Evolutionary conservation across 2,113 vertebrate genomes (phyloP).

Genomic region (Malurus melanocephalus): DNA sequence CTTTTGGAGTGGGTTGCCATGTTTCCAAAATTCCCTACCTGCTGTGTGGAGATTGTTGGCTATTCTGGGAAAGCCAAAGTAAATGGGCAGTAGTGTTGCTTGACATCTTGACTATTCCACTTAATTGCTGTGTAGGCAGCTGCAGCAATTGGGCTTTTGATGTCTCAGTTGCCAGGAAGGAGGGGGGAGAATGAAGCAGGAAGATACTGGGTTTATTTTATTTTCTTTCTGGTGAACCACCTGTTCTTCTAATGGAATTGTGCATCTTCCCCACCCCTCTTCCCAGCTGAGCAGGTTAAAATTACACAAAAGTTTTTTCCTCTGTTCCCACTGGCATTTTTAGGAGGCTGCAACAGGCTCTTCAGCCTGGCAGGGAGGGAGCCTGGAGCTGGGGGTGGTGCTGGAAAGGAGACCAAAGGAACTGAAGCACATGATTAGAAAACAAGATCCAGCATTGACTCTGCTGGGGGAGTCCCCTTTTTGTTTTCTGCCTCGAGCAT

Average conservation of each 20-base stretch:
- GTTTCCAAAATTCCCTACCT: constrained; percentile 11
- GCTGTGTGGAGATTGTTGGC: not conserved
- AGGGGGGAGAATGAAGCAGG: not conserved
- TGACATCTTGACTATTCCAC: constrained; percentile 15
- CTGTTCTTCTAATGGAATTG: not conserved
- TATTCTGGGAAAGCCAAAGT: constrained; percentile 7
- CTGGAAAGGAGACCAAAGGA: not conserved
- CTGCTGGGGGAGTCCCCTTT: not conserved
- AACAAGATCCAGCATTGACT: not conserved
- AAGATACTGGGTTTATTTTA: not conserved
- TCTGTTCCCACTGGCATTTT: not conserved
- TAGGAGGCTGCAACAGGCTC: not conserved
- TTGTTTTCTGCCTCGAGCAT: not conserved
- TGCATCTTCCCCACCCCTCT: not conserved
- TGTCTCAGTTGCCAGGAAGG: constrained; percentile 4
- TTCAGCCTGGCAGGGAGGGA: not conserved
- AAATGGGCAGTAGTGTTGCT: constrained; percentile 37
- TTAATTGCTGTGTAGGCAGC: constrained; percentile 46
- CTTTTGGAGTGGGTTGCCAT: not conserved
- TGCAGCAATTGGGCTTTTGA: constrained; percentile 22
- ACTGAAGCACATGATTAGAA: not conserved
- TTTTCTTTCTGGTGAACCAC: not conserved
- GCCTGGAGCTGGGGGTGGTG: not conserved
- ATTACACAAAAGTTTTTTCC: not conserved
- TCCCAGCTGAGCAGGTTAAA: not conserved